Base-by-base conservation (phyloP, 2,113 vertebrate genomes). In the Rhea americana region DNA sequence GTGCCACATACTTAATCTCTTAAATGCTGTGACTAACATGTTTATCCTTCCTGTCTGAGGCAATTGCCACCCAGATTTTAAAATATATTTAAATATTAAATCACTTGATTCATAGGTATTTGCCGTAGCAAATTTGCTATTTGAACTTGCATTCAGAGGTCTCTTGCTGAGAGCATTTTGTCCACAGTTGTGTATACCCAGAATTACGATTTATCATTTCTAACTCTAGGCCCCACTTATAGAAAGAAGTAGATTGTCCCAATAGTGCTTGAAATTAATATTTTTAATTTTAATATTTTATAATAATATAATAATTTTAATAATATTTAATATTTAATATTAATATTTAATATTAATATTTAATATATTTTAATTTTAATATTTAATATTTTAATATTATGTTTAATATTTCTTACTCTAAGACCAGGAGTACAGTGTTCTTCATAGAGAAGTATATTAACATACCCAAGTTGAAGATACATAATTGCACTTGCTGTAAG, bases 81-180 rank as follows among this genome's bases (percentile, higher is more conserved):
- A 87, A 91, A 78, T 53, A 50, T 73, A 68, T 90, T 86, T 87
- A 75, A 92, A 90, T 67, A 67, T 81, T 90, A 94, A 80, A 76
- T 68, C 28, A 35, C 28, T 82, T 13, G 3, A 75, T 75, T 91
- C 26, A 39, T 18, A 39, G 56, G 55, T 19, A 79, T 75, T 82
- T 94, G 75, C 35, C 35, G 6, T 35, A 35, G 35, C 35, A 35
- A 35, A 35, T 35, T 35, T 35, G 35, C 35, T 35, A 35, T 35
- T 35, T 35, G 35, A 35, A 35, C 35, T 35, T 78, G 43, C 22
- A 18, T 48, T 58, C 61, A 72, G 65, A 75, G 14, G 21, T 76
- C 37, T 93, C 37, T 76, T 80, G 58, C 78, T 22, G 28, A 22
- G 30, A 26, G 22, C 4, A 1, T 55, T 76, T 86, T 70, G 48